A percentile compares a stretch with the other conserved stretches of the same genome.
Conservation (phyloP, 1,140 invertebrate genomes). For the Halictus rubicundus region DNA sequence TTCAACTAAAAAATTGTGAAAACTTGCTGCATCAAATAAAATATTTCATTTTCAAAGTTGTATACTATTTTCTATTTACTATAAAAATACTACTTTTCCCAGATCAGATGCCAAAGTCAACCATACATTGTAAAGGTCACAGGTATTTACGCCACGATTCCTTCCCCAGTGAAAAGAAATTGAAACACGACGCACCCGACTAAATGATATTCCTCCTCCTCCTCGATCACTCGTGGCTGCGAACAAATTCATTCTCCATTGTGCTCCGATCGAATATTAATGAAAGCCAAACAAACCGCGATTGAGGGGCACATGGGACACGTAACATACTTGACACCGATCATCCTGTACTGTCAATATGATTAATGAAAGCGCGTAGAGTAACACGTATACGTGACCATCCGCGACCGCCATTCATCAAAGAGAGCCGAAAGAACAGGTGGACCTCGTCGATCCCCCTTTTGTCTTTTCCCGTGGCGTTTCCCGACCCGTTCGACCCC, state of each 20-base stretch:
- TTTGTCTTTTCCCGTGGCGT: conserved; percentile 12
- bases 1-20: too few relatives aligned
- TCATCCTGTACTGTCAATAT: conserved; percentile 25
- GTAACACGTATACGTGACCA: not conserved
- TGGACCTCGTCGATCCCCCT: conserved; percentile 24
- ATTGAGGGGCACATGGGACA: not conserved
- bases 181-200: not conserved
- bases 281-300: conserved; percentile 33
- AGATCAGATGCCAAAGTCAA: too few relatives aligned
- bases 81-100: too few relatives aligned
- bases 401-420: conserved; percentile 18
- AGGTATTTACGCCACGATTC: not conserved
- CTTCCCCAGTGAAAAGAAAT: not conserved
- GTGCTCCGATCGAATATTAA: conserved; percentile 23
- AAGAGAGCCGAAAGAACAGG: conserved; percentile 43
- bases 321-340: conserved; percentile 32
- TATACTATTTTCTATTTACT: too few relatives aligned
- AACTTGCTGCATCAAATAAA: too few relatives aligned
- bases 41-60: too few relatives aligned
- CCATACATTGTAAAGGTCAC: too few relatives aligned
- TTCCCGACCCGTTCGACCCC: not conserved
- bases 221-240: not conserved
- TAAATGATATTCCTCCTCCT: not conserved
- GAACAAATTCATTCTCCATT: not conserved
- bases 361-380: conserved; percentile 29